These are phyloP conservation scores for Hipposideros armiger DNA, from an alignment of 2,113 vertebrate genomes.

Conservation along the genomic window DNA sequence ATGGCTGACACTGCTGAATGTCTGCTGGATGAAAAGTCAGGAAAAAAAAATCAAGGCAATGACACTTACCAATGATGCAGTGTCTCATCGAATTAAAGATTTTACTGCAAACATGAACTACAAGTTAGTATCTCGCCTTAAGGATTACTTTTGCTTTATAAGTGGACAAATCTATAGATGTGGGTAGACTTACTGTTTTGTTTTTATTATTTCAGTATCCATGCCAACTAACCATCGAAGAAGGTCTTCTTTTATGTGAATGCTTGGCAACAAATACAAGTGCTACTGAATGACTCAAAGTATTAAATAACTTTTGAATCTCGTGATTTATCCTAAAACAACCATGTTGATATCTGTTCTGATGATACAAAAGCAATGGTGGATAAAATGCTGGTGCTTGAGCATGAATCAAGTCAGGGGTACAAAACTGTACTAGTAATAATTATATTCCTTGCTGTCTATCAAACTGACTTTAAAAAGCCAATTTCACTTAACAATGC, in stretches of 20 bases:
- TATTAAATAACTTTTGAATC: not conserved
- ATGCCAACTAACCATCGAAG: not conserved
- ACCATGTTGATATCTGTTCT: not conserved
- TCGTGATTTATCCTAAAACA: not conserved
- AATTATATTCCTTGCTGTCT: not conserved
- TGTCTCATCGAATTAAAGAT: not conserved
- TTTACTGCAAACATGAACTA: not conserved
- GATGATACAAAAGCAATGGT: not conserved
- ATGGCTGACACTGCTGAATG: not conserved
- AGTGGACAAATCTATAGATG: not conserved
- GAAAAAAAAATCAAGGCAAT: not conserved
- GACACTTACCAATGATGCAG: not conserved
- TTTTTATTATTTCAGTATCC: not conserved
- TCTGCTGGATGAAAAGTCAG: not conserved
- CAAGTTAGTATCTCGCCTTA: not conserved
- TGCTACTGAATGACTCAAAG: not conserved
- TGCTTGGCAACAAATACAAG: slow-evolving; percentile 7
- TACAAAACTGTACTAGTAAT: not conserved
- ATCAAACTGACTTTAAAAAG: not conserved
- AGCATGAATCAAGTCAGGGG: not conserved
- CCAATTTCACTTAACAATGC: not conserved
- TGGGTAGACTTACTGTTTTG: not conserved
- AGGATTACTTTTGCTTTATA: not conserved
- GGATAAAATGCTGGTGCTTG: not conserved
- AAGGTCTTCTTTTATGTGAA: slow-evolving; percentile 9